phyloP scores from a whole-genome alignment of 2,113 vertebrate genomes.

The Miniopterus natalensis region DNA sequence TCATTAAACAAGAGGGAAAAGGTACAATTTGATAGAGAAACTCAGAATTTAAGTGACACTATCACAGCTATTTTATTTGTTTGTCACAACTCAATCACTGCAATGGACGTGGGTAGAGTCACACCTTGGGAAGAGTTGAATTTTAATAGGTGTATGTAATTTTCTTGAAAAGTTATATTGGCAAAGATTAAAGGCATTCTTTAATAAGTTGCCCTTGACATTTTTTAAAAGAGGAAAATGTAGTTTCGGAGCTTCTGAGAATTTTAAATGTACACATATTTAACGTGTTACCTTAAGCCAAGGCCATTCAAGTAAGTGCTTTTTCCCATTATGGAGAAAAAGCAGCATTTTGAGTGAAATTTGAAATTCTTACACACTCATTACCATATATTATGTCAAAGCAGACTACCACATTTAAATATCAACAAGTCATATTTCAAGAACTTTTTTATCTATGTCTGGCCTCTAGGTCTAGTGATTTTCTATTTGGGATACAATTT shows the following conservation, averaged over 20 bases:
- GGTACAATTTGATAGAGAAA: background rate
- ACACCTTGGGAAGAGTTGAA: background rate
- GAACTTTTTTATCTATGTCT: background rate
- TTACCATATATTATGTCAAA: background rate
- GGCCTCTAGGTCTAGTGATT: background rate
- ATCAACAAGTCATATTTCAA: background rate
- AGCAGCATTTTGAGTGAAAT: background rate
- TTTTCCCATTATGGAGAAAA: background rate
- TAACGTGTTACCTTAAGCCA: background rate
- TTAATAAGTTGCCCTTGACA: background rate
- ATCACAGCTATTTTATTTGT: background rate
- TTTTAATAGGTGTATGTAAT: background rate
- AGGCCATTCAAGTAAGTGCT: background rate
- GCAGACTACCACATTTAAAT: background rate
- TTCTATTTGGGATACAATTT: background rate
- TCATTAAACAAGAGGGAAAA: background rate
- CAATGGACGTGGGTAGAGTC: background rate
- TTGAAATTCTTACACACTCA: background rate
- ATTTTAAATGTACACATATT: constrained; percentile 23
- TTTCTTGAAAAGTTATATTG: constrained; percentile 9
- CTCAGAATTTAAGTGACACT: background rate
- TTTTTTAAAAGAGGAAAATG: background rate
- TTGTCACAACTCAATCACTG: background rate
- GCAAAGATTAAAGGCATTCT: background rate
- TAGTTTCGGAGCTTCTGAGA: background rate